phyloP scores from a whole-genome alignment of 1,140 invertebrate genomes.

The Campoletis sonorensis region DNA sequence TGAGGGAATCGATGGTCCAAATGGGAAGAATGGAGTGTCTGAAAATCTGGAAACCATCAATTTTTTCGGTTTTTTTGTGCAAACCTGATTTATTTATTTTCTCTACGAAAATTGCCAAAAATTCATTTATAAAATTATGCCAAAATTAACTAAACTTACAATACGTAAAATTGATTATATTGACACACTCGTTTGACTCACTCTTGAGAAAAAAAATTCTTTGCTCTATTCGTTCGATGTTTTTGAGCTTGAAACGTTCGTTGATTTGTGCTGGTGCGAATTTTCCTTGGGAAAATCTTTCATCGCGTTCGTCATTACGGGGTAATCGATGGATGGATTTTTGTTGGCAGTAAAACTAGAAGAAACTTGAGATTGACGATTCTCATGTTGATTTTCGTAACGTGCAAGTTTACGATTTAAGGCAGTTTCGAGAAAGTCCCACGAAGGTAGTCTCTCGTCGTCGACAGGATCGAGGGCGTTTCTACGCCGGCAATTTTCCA shows the following conservation, averaged over 20 bases:
- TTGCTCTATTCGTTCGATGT: not conserved
- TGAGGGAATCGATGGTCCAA: too few relatives aligned
- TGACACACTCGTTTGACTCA: too few relatives aligned
- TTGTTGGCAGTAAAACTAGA: conserved; percentile 39
- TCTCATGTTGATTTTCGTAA: conserved; percentile 50
- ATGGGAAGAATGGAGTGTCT: too few relatives aligned
- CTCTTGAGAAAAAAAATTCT: not conserved
- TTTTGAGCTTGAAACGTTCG: not conserved
- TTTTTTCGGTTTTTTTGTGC: not conserved
- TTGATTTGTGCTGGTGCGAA: not conserved
- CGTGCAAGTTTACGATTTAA: conserved; percentile 62
- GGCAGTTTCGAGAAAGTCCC: conserved; percentile 62
- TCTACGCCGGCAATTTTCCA: conserved; percentile 48
- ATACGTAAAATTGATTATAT: too few relatives aligned
- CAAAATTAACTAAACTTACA: too few relatives aligned
- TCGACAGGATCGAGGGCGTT: conserved; percentile 51
- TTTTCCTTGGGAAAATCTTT: conserved; percentile 43
- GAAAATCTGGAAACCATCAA: too few relatives aligned
- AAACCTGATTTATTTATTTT: not conserved
- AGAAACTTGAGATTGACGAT: conserved; percentile 21
- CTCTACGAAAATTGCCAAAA: too few relatives aligned
- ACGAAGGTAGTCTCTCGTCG: conserved; percentile 60
- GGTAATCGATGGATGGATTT: conserved; percentile 53
- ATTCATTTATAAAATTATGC: too few relatives aligned
- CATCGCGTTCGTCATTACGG: conserved; percentile 46